Evolutionary conservation across 2,797 vertebrate genomes (phyloP), one percentile per base, ranked within the genome.

Genomic region (Loriculus beryllinus): DNA sequence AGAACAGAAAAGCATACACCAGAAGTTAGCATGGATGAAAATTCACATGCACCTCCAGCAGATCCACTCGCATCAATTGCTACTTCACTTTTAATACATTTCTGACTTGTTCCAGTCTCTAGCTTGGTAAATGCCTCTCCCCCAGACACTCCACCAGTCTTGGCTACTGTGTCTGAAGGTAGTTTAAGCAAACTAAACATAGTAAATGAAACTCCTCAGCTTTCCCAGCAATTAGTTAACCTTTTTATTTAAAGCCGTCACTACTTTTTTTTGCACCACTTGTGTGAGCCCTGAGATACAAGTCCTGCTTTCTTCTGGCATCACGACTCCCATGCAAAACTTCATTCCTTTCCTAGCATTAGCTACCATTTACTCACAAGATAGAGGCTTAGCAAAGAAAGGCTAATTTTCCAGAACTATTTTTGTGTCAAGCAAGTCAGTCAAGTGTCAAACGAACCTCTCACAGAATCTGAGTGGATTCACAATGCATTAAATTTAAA

Each of bases 391-490:
- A 43, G 37, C 37, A 85, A 63, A 56, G 45, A 31, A 68, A 22
- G 17, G 48, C 88, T 90, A 65, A 81, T 39, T 65, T 64, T 31
- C 33, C 57, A 78, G 26, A 11, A 21, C 28, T 57, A 10, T 18
- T 94, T 92, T 72, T 52, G 10, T 71, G 77, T 71, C 21, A 95
- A 95, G 52, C 33, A 75, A 78, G 35, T 39, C 85, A 87, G 52
- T 81, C 76, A 86, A 64, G 91, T 14, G 35, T 62, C 67, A 90
- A 86, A 71, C 37, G 42, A 78, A 83, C 69, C 65, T 63, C 76
- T 89, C 82, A 60, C 37, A 93, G 86, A 85, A 85, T 68, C 57
- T 33, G 54, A 57, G 54, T 35, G 33, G 54, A 63, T 43, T 86
- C 20, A 2, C 47, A 59, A 65, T 1, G 54, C 75, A 51, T 83